Conservation (phyloP, 2,888 invertebrate species). For the Nemotelus nigrinus region DNA sequence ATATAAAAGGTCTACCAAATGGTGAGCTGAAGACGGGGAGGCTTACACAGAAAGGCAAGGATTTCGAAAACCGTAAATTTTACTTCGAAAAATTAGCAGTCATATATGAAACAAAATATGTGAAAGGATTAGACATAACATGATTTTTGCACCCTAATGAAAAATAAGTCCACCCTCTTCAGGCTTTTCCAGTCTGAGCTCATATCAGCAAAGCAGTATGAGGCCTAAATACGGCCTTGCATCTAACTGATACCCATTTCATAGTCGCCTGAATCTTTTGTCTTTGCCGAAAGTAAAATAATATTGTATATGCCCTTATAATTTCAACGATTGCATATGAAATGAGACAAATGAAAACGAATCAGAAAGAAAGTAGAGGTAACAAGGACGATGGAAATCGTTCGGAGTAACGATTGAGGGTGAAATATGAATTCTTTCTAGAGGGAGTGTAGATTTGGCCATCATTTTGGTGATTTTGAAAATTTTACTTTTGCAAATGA, state of each 20-base stretch:
- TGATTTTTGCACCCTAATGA: not conserved
- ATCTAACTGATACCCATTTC: constrained; percentile 6
- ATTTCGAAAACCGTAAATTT: not conserved
- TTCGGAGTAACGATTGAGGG: not conserved
- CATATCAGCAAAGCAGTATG: no score
- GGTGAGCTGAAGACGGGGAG: not conserved
- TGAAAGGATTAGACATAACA: constrained; percentile 18
- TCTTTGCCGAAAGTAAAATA: constrained; percentile 7
- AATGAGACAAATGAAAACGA: not conserved
- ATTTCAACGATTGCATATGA: constrained; percentile 32
- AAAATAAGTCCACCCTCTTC: no score
- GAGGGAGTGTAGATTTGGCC: no score
- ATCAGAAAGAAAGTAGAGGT: constrained; percentile 4
- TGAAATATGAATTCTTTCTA: no score
- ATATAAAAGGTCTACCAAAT: not conserved
- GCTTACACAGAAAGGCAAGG: not conserved
- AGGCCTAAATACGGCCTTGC: not conserved
- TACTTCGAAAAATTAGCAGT: not conserved
- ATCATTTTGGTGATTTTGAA: no score
- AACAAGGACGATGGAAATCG: not conserved
- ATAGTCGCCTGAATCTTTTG: constrained; percentile 36
- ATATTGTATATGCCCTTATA: constrained; percentile 42
- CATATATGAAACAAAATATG: constrained; percentile 39
- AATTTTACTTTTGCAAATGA: no score
- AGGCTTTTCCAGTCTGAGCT: no score